Base-by-base conservation (phyloP, 1,140 invertebrate species). In the Bombus turneri region DNA sequence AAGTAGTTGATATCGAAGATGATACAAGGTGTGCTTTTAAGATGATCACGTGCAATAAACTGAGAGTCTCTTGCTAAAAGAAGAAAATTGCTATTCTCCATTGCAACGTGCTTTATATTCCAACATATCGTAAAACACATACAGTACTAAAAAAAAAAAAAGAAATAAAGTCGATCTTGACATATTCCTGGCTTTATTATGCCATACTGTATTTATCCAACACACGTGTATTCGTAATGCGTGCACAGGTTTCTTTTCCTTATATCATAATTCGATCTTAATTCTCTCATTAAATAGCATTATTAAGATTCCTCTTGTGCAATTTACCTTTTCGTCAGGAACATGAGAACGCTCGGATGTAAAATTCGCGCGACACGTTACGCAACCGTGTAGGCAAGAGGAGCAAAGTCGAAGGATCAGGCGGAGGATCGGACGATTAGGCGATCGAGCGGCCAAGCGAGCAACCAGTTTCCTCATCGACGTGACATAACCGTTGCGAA, bases 401-500 rank as follows among this genome's bases (percentile, higher is more conserved):
- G 62, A 59, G 31, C 59, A 73, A 75, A 83, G 81, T 76, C 57
- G 81, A 53, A 28, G 41, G 72, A 75, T 75, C 81, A 59, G n/a
- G 15, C 37, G 69, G 28, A 39, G 25, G 69, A 71, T 71, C 37
- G 69, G 37, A 31, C 37, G 37, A 71, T 34, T 12, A 12, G 68
- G 22, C 71, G 72, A 73, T 18, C 41, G n/a, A 73, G 74, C 74
- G 37, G 28, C 22, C 83, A 66, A 74, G n/a, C 72, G 72, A 64
- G 41, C 79, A 64, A 81, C 84, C 84, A 64, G 79, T 81, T 86
- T 82, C 79, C 84, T 86, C 85, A 43, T 77, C 74, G 69, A 74
- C 85, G 82, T 84, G 83, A 82, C 79, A 85, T 89, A 86, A 88
- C 81, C 87, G 80, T 86, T 83, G 83, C 71, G 76, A 91, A 91